A percentile compares a stretch with the other conserved stretches of the same genome.
These are phyloP conservation scores for Cantharis nigra DNA, from an alignment of 2,888 invertebrate species.

Conservation along the genomic window DNA sequence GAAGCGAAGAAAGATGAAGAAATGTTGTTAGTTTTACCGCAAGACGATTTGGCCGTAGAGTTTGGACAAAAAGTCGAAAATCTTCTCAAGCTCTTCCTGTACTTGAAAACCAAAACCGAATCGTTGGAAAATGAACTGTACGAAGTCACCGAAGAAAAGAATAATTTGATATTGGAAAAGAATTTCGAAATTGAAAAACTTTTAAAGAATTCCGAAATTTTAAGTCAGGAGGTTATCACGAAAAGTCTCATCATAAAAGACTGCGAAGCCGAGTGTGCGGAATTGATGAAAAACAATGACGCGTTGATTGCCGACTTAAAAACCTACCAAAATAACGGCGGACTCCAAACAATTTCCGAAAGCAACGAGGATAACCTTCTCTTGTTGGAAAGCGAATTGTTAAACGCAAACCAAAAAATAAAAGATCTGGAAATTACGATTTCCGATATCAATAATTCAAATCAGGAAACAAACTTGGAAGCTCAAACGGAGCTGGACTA, in stretches of 20 bases:
- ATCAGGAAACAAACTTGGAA: conserved; percentile 34
- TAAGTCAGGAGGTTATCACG: conserved; percentile 49
- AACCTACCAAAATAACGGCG: conserved; percentile 65
- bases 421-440: conserved; percentile 53
- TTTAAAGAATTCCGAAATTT: conserved; percentile 48
- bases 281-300: conserved; percentile 73
- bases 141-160: conserved; percentile 60
- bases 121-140: conserved; percentile 62
- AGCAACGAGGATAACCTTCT: conserved; percentile 71
- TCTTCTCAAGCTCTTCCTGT: conserved; percentile 61
- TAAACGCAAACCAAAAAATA: conserved; percentile 53
- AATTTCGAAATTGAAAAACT: conserved; percentile 54
- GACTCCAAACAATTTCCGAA: conserved; percentile 73
- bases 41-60: conserved; percentile 42
- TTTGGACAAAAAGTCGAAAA: conserved; percentile 58
- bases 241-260: conserved; percentile 55
- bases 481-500: conserved; percentile 38
- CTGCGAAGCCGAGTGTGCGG: conserved; percentile 64
- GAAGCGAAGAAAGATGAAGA: not conserved
- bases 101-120: conserved; percentile 65
- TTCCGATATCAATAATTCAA: conserved; percentile 36
- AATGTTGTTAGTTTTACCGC: conserved; percentile 38
- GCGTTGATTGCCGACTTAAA: conserved; percentile 69
- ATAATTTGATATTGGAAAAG: conserved; percentile 47
- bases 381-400: conserved; percentile 68